Evolutionary conservation across 2,113 vertebrate species (phyloP).

Genomic region (Aythya baeri): DNA sequence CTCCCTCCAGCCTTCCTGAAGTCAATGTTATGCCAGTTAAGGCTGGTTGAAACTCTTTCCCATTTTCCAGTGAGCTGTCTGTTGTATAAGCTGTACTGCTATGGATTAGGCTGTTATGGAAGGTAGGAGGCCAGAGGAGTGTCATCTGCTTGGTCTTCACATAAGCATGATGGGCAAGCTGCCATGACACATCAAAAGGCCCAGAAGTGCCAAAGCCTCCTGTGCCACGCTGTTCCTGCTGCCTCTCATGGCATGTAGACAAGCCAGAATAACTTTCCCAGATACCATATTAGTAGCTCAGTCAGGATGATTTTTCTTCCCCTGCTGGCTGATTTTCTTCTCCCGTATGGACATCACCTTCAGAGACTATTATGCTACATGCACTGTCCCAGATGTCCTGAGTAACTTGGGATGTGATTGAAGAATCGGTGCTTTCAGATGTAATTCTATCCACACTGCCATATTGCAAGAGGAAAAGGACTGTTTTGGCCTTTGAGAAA

Average conservation of each 20-base stretch:
- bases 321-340: neutral
- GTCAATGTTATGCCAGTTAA: neutral
- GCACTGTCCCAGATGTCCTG: neutral
- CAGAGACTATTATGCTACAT: neutral
- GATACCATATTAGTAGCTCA: neutral
- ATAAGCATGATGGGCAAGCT: too few species aligned
- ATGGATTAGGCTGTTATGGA: neutral
- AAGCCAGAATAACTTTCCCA: neutral
- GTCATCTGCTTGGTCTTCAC: neutral
- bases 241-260: neutral
- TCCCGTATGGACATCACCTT: neutral
- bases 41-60: neutral
- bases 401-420: neutral
- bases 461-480: neutral
- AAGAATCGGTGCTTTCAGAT: neutral
- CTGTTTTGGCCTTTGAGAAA: neutral
- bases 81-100: neutral
- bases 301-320: neutral
- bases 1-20: neutral
- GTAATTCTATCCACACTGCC: neutral
- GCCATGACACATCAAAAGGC: too few species aligned
- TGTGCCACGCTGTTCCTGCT: neutral
- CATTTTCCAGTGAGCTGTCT: neutral
- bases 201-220: neutral
- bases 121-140: neutral